Evolutionary conservation across 2,888 invertebrate genomes (phyloP), one percentile per base, ranked within the genome.

Genomic region (Rhogogaster chlorosoma): DNA sequence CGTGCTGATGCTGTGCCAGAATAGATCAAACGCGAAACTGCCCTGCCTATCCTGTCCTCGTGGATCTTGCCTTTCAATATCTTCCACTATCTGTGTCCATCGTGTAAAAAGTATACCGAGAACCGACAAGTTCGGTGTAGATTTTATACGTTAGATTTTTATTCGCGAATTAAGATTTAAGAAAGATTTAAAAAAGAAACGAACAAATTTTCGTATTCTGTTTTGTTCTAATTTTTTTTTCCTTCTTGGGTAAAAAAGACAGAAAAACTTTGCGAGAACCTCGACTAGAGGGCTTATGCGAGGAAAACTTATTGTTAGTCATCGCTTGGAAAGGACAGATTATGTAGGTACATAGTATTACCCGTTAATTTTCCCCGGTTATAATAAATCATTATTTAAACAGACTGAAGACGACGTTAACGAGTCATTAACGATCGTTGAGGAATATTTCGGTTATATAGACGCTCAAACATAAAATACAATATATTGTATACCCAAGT

Each of bases 21-120:
- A 49, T 77, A 53, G 77, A 77, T 77, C 77, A 77, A 77, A 77
- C 29, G 77, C 53, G 49, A 77, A 53, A 49, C 77, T 77, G 49
- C 49, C 45, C 42, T 45, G 15, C 15, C 26, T 38, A 5, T 22
- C 10, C 61, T 45, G 36, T 3, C 61, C 1, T 61, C 22, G 12
- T 26, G 22, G 32, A 67, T 70, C 38, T 70, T 70, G 15, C 5
- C 70, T 71, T 71, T 36, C 70, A 71, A 71, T 71, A 71, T 71
- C 32, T n/a, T 71, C 38, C 22, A 38, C n/a, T 38, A 38, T 71
- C n/a, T 18, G 36, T 71, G n/a, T 36, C 18, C 2, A 53, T 36
- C 36, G 22, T 38, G 29, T 38, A 5, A 36, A 12, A 7, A n/a
- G 1, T 32, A 32, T 36, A 36, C n/a, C 70, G 70, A 7, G 6